A percentile compares a stretch with the other conserved stretches of the same genome.
Conservation (phyloP, 1,140 invertebrate genomes). For the Drosophila aff. region DNA sequence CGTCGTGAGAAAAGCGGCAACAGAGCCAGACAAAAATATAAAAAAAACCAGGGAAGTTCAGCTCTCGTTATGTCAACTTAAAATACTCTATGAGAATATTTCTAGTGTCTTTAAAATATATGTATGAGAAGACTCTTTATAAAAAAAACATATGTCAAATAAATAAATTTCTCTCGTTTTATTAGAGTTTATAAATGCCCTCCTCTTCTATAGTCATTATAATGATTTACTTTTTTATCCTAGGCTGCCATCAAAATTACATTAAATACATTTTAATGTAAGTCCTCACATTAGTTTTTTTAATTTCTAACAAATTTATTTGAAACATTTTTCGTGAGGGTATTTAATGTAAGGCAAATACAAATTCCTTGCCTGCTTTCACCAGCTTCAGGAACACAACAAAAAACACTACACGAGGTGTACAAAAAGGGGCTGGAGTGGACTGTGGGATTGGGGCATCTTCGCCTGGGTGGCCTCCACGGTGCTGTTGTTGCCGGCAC, state of each 20-base stretch:
- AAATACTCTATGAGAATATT: neutral
- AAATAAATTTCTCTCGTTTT: too few relatives aligned
- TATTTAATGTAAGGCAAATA: constrained; percentile 10
- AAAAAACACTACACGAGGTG: constrained; percentile 16
- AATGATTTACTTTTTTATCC: neutral
- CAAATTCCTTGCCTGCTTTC: constrained; percentile 44
- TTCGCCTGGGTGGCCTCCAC: constrained; percentile 64
- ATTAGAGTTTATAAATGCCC: too few relatives aligned
- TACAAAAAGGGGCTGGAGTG: neutral
- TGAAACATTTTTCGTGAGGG: neutral
- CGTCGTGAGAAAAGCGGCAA: constrained; percentile 52
- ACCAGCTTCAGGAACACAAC: constrained; percentile 26
- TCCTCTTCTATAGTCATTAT: too few relatives aligned
- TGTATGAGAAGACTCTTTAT: rapidly evolving
- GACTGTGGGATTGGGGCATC: constrained; percentile 24
- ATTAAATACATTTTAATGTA: too few relatives aligned
- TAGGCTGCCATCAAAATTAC: neutral
- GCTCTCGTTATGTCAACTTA: too few relatives aligned
- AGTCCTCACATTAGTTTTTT: neutral
- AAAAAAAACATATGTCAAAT: too few relatives aligned
- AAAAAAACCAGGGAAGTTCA: neutral
- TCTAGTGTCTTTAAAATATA: neutral
- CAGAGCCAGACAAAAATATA: constrained; percentile 6
- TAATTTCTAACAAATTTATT: neutral
- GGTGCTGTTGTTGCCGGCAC: constrained; percentile 8